Conservation (phyloP, 2,888 invertebrate species). For the Melanophora roralis region DNA sequence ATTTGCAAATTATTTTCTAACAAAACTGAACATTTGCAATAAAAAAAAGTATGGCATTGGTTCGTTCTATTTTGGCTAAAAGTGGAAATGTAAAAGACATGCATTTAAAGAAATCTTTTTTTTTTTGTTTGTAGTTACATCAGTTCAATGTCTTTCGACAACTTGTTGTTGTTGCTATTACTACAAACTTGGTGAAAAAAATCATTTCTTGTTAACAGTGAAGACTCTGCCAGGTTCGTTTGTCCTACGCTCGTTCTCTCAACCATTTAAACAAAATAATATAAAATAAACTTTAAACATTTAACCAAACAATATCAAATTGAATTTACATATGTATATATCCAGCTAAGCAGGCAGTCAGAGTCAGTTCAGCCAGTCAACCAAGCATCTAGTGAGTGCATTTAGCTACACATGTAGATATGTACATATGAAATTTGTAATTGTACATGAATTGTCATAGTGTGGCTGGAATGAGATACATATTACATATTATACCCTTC, state of each 20-base stretch:
- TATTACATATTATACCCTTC: too few relatives aligned
- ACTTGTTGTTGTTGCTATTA: background rate
- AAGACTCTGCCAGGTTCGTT: slow-evolving; percentile 17
- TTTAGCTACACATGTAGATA: slow-evolving; percentile 22
- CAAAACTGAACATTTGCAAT: slow-evolving; percentile 2
- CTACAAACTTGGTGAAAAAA: slow-evolving; percentile 37
- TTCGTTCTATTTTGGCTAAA: background rate
- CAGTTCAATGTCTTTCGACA: slow-evolving; percentile 39
- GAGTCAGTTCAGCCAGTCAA: background rate
- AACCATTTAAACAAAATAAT: slow-evolving; percentile 18
- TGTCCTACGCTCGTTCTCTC: background rate
- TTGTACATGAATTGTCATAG: slow-evolving; percentile 23
- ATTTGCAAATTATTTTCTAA: background rate
- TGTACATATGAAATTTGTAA: slow-evolving; percentile 17
- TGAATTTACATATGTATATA: background rate
- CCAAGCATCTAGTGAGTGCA: background rate
- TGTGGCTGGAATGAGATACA: too few relatives aligned
- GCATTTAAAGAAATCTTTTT: too few relatives aligned
- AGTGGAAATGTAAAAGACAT: slow-evolving; percentile 1
- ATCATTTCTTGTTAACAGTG: slow-evolving; percentile 12
- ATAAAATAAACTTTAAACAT: background rate
- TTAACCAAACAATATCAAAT: background rate
- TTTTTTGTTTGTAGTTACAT: too few relatives aligned
- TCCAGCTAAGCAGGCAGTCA: background rate
- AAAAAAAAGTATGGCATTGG: background rate